Percentiles rank a stretch among this genome's conserved stretches.
Conservation (phyloP, 2,113 vertebrate species). For the Odocoileus virginianus region DNA sequence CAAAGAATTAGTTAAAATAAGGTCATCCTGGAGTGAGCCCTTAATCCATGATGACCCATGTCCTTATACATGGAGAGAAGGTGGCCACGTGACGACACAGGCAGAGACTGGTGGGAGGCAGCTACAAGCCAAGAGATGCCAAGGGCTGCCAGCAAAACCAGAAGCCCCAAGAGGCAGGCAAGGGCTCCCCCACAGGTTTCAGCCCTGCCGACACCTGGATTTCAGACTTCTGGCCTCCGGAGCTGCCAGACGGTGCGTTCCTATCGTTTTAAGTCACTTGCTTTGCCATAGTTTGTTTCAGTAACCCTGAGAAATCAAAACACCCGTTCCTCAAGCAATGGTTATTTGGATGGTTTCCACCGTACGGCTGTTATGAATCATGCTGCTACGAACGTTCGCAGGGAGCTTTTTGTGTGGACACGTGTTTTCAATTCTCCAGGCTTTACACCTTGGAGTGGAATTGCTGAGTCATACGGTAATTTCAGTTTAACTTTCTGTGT, state of each 20-base stretch:
- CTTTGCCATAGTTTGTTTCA: background rate
- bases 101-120: background rate
- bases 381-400: rapidly evolving
- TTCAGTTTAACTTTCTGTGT: background rate
- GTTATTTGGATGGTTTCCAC: background rate
- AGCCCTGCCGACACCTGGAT: background rate
- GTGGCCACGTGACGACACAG: rapidly evolving
- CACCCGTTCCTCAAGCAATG: background rate
- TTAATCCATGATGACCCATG: rapidly evolving
- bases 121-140: rapidly evolving
- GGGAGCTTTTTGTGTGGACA: background rate
- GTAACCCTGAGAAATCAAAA: background rate
- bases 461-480: background rate
- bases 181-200: background rate
- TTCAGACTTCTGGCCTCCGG: background rate
- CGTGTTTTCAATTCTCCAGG: background rate
- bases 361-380: rapidly evolving
- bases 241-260: rapidly evolving
- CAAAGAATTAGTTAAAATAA: background rate
- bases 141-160: background rate
- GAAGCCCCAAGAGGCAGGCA: background rate
- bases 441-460: background rate
- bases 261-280: background rate
- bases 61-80: background rate
- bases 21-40: background rate